Base-by-base conservation (phyloP, 2,888 invertebrate species). In the Stramonita haemastoma region DNA sequence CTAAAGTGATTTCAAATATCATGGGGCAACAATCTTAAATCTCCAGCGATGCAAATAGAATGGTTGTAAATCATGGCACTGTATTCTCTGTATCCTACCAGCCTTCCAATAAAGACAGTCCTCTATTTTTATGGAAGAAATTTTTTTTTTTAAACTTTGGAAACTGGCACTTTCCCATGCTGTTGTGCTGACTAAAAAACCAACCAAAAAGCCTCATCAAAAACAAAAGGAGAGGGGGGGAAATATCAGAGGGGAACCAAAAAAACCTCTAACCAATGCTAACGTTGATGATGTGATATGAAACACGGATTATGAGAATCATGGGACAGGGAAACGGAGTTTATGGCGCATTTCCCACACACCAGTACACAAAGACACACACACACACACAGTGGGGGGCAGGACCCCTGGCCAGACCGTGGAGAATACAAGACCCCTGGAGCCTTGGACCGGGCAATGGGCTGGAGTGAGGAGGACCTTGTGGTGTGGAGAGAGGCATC, bases 381-480 rank as follows among this genome's bases (percentile, higher is more conserved):
- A 86, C 15, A 56, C 15, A 66, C 60, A 66, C 26, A 66, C 6
- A 34, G 29, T 32, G 34, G 32, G 86, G 26, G 60, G 66, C 32
- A 34, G 81, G 86, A 86, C 86, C 60, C 66, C 29, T 60, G 86
- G 86, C n/a, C 46, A 57, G 86, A 86, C 66, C n/a, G 57, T 36
- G 83, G n/a, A n/a, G 46, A 46, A 46, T 46, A 56, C 57, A 86
- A 66, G 86, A 86, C 86, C 86, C 83, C 15, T 66, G 85, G 66
- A 86, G 32, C 57, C 86, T 57, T 86, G 34, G 34, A 34, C 86
- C 57, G 86, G 66, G 32, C 60, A 86, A n/a, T 57, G 57, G 84
- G 57, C 84, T 85, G 84, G 84, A 85, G 29, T 46, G 83, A 46
- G 83, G 83, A 83, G 83, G 83, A 83, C 85, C 85, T 56, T 85